Conservation (phyloP, 2,797 vertebrate species). For the Streptopelia turtur region DNA sequence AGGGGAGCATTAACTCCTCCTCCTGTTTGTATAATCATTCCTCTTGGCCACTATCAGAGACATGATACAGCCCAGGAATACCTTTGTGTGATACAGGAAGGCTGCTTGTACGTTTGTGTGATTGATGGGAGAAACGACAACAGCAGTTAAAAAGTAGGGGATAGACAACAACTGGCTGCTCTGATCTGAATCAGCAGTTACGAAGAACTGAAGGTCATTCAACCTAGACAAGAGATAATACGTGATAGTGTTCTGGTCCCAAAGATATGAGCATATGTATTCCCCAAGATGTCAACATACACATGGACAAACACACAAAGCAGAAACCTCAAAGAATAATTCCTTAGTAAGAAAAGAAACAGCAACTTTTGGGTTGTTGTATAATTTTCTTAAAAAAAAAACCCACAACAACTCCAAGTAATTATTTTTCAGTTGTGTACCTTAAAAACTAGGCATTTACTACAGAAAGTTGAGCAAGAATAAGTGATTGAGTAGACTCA, state of each 20-base stretch:
- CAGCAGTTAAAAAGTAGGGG: neutral
- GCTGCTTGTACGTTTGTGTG: neutral
- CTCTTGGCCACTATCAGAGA: neutral
- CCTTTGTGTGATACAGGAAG: neutral
- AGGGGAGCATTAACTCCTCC: neutral
- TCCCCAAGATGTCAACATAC: neutral
- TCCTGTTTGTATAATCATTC: neutral
- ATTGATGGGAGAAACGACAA: neutral
- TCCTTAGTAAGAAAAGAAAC: neutral
- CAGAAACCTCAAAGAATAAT: neutral
- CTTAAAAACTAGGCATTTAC: neutral
- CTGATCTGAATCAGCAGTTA: neutral
- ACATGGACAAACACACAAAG: neutral
- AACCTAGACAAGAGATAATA: neutral
- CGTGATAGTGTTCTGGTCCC: neutral
- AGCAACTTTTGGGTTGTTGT: neutral
- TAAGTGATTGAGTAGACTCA: neutral
- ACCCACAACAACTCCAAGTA: neutral
- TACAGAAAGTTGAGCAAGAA: neutral
- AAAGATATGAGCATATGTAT: neutral
- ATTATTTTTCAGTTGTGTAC: neutral
- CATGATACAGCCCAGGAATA: neutral
- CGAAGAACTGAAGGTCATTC: neutral
- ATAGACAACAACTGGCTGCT: neutral
- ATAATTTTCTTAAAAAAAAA: neutral